Conservation (phyloP, 2,888 invertebrate genomes). For the Erebia ligea region DNA sequence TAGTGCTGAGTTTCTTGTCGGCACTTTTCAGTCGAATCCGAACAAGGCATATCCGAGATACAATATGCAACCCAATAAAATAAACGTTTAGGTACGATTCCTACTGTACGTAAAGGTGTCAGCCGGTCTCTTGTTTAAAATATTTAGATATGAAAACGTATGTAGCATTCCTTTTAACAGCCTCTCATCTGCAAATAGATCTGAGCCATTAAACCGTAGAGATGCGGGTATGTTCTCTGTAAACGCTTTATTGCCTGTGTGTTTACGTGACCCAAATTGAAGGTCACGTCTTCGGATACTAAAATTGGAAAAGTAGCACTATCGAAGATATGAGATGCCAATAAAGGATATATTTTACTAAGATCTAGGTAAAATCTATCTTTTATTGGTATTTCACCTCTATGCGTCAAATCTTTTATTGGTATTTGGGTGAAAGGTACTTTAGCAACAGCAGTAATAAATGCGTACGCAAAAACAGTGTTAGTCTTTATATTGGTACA, state of each 20-base stretch:
- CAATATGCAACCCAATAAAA: too few relatives aligned
- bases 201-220: slow-evolving; percentile 49
- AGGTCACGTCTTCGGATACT: slow-evolving; percentile 49
- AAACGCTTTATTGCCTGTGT: slow-evolving; percentile 52
- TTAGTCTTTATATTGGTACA: too few relatives aligned
- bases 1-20: neutral
- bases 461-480: too few relatives aligned
- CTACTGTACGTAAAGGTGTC: neutral
- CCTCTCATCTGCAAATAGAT: slow-evolving; percentile 61
- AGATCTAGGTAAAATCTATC: too few relatives aligned
- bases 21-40: too few relatives aligned
- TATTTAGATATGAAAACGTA: slow-evolving; percentile 9
- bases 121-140: neutral
- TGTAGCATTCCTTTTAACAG: slow-evolving; percentile 53
- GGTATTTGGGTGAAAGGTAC: neutral
- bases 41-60: too few relatives aligned
- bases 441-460: too few relatives aligned
- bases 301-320: slow-evolving; percentile 45
- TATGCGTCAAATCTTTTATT: too few relatives aligned
- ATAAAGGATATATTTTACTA: too few relatives aligned
- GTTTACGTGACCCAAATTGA: slow-evolving; percentile 55
- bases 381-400: too few relatives aligned
- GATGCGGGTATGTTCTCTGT: slow-evolving; percentile 52
- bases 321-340: neutral
- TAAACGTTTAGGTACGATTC: too few relatives aligned